Evolutionary conservation across 1,140 invertebrate species (phyloP).

Genomic region (Anagrus nilaparvatae): DNA sequence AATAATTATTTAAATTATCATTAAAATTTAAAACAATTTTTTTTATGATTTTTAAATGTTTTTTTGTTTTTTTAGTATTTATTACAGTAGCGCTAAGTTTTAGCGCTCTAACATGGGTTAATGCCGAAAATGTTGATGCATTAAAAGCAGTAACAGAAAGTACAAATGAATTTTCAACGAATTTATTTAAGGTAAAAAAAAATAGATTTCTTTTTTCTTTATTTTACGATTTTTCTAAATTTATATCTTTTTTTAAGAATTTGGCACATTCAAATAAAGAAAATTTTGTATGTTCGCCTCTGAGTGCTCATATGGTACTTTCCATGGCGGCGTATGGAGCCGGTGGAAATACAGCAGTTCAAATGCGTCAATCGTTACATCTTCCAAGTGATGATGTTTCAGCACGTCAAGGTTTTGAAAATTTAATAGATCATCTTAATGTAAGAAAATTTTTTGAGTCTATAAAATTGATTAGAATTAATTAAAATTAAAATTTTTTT

Average conservation of each 20-base stretch:
- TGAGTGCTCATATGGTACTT: slow-evolving; percentile 25
- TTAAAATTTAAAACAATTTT: no score
- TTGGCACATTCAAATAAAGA: no score
- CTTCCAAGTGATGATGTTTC: slow-evolving; percentile 6
- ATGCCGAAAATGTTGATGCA: no score
- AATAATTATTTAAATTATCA: no score
- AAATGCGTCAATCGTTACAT: slow-evolving; percentile 13
- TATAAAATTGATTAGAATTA: neutral
- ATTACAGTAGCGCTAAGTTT: no score
- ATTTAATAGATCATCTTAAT: slow-evolving; percentile 14
- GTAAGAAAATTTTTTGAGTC: slow-evolving; percentile 1
- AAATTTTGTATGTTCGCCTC: slow-evolving; percentile 23
- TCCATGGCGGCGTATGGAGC: slow-evolving; percentile 20
- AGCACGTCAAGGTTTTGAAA: slow-evolving; percentile 13
- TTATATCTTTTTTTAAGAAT: no score
- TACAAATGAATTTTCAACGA: slow-evolving; percentile 19
- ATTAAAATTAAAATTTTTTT: neutral
- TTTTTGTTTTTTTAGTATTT: no score
- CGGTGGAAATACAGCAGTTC: slow-evolving; percentile 14
- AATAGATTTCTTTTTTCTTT: slow-evolving; percentile 1
- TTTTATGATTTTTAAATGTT: no score
- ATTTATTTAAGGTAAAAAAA: slow-evolving; percentile 27
- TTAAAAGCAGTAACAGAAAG: slow-evolving; percentile 18
- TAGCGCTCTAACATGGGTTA: no score
- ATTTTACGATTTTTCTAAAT: slow-evolving; percentile 3